Percentiles rank a stretch among this genome's conserved stretches.
Conservation (phyloP, 2,888 invertebrate genomes). For the Lasioglossum leucozonium region DNA sequence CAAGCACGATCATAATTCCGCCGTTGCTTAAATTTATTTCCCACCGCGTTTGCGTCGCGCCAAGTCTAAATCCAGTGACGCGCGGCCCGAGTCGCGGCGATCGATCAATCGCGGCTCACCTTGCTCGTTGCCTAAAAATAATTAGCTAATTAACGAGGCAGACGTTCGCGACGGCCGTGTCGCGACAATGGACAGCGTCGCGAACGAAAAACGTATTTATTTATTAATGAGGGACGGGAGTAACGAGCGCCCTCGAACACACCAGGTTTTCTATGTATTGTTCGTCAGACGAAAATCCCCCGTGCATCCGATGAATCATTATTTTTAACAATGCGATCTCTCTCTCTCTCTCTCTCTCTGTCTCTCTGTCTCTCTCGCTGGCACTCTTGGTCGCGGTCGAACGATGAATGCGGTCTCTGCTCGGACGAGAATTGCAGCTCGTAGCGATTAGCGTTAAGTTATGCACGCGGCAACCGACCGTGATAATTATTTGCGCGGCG, state of each 20-base stretch:
- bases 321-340: slow-evolving; percentile 41
- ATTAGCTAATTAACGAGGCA: neutral
- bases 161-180: neutral
- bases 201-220: slow-evolving; percentile 7
- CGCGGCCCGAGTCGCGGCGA: neutral
- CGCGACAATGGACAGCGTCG: neutral
- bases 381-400: neutral
- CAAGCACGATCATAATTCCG: neutral
- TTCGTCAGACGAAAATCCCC: slow-evolving; percentile 1
- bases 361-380: neutral
- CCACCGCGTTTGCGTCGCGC: neutral
- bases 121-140: neutral
- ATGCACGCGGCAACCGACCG: slow-evolving; percentile 42
- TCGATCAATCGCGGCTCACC: neutral
- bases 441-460: slow-evolving; percentile 59
- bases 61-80: neutral
- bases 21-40: neutral
- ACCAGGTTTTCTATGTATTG: slow-evolving; percentile 4
- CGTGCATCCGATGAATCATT: slow-evolving; percentile 39
- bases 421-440: slow-evolving; percentile 17
- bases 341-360: neutral
- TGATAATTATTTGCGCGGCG: slow-evolving; percentile 59
- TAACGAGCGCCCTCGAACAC: slow-evolving; percentile 26
- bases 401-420: neutral
- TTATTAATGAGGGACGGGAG: slow-evolving; percentile 22